These are phyloP conservation scores for Leptinotarsa peninsularis DNA, from an alignment of 2,888 invertebrate species.

Conservation along the genomic window DNA sequence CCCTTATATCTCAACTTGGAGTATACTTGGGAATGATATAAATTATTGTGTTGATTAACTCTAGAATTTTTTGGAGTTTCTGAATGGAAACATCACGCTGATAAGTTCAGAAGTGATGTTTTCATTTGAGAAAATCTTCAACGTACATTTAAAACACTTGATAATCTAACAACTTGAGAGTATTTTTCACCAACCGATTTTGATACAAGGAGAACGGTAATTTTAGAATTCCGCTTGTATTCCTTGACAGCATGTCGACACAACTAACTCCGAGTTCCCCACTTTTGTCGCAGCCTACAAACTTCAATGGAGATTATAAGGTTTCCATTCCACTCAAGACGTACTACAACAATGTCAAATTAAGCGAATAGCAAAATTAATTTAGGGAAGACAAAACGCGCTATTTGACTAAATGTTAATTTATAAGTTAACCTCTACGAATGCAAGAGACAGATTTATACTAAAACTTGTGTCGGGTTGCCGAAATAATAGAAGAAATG, in stretches of 20 bases:
- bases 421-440: constrained; percentile 37
- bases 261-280: background rate
- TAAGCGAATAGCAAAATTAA: constrained; percentile 36
- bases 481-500: constrained; percentile 54
- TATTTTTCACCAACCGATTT: too few relatives aligned
- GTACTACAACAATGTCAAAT: constrained; percentile 33
- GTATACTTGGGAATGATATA: too few relatives aligned
- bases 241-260: background rate
- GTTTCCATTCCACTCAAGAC: constrained; percentile 11
- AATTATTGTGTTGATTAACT: too few relatives aligned
- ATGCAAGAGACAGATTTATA: constrained; percentile 33
- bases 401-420: constrained; percentile 40
- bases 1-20: too few relatives aligned
- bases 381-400: constrained; percentile 36
- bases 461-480: constrained; percentile 44
- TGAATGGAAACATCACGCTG: too few relatives aligned
- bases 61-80: too few relatives aligned
- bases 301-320: constrained; percentile 15
- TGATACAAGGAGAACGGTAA: too few relatives aligned
- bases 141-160: too few relatives aligned
- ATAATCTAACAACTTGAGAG: too few relatives aligned
- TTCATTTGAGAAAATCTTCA: too few relatives aligned
- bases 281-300: constrained; percentile 1
- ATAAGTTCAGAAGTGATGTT: too few relatives aligned
- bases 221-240: background rate